A percentile compares a stretch with the other conserved stretches of the same genome.
Evolutionary conservation across 2,797 vertebrate species (phyloP).

Genomic region (Simalia tracyae): DNA sequence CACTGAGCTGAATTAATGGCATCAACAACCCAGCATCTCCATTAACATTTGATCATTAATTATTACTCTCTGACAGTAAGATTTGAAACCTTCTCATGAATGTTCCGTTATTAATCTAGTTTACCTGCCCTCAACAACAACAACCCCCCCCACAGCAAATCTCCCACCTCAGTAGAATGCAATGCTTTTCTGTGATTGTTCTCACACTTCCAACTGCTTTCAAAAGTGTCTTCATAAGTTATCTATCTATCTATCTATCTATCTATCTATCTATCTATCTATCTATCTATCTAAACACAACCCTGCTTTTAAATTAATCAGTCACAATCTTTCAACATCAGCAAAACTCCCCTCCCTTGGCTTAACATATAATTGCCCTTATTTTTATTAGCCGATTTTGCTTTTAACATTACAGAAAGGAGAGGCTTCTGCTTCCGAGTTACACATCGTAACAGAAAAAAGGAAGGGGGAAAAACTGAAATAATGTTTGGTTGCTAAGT

Average conservation of each 20-base stretch:
- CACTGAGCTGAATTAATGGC: conserved; percentile 93
- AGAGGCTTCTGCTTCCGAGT: background rate
- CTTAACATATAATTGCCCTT: conserved; percentile 20
- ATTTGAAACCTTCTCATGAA: conserved; percentile 77
- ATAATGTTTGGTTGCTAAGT: conserved; percentile 17
- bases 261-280: background rate
- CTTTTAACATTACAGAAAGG: conserved; percentile 25
- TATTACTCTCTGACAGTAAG: conserved; percentile 87
- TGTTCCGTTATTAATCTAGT: conserved; percentile 75
- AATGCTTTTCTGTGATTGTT: background rate
- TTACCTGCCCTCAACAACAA: conserved; percentile 73
- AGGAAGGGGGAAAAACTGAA: background rate
- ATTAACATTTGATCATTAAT: conserved; percentile 94
- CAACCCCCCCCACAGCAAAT: conserved; percentile 15
- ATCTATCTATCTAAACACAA: background rate
- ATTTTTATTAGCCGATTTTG: background rate
- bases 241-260: background rate
- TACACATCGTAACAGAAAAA: conserved; percentile 30
- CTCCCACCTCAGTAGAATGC: conserved; percentile 52
- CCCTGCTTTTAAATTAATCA: conserved; percentile 61
- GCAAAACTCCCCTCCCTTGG: conserved; percentile 59
- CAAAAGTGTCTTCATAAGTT: conserved; percentile 24
- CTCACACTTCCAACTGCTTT: conserved; percentile 5
- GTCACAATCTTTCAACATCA: conserved; percentile 57
- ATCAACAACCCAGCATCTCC: conserved; percentile 83